Evolutionary conservation across 2,797 vertebrate genomes (phyloP).

Genomic region (Myotis pilosus): DNA sequence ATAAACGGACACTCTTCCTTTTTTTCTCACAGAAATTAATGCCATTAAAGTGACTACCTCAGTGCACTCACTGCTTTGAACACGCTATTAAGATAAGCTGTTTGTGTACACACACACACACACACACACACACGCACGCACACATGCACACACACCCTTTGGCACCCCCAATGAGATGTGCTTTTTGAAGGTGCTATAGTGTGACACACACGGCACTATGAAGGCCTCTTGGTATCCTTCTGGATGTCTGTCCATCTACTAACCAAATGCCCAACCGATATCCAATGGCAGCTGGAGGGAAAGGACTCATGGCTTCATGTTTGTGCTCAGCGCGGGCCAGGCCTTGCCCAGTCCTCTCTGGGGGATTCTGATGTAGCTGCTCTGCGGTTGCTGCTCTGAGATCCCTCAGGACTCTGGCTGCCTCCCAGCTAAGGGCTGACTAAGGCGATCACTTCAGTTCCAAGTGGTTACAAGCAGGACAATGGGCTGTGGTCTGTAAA

Average conservation of each 20-base stretch:
- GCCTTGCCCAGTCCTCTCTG: background rate
- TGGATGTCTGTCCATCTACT: background rate
- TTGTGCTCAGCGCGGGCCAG: fast-evolving
- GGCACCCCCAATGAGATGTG: fast-evolving
- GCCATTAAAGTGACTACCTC: background rate
- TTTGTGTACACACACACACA: background rate
- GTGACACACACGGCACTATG: constrained; percentile 47
- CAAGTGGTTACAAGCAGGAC: background rate
- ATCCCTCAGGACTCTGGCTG: background rate
- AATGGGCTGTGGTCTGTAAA: background rate
- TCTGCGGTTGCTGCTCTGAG: background rate
- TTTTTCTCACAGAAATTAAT: background rate
- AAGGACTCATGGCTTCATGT: background rate
- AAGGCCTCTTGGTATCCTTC: constrained; percentile 66
- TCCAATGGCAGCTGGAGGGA: background rate
- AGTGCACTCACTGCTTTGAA: constrained; percentile 47
- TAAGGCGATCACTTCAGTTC: background rate
- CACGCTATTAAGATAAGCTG: constrained; percentile 53
- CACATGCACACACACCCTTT: background rate
- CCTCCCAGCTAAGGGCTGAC: background rate
- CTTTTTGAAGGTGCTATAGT: constrained; percentile 78
- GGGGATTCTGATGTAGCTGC: background rate
- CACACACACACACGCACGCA: background rate
- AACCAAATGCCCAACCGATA: background rate
- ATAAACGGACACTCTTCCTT: background rate